Percentiles rank a stretch among this genome's conserved stretches.
These are phyloP conservation scores for Odontamblyopus lacepedii DNA, from an alignment of 2,797 vertebrate species.

Conservation along the genomic window DNA sequence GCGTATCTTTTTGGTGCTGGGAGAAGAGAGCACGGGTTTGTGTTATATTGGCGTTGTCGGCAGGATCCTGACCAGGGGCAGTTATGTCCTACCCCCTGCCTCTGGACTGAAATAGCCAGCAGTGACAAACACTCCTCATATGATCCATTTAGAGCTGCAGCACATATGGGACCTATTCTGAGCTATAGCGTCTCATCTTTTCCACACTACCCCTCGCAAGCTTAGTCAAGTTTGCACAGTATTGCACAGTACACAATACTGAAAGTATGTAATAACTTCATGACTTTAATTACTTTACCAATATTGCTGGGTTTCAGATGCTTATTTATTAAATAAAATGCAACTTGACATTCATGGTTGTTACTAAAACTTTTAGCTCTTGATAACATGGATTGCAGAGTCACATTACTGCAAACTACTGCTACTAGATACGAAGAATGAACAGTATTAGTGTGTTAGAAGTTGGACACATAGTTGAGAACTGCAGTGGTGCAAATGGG, in stretches of 20 bases:
- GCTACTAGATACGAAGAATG: background rate
- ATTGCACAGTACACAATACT: background rate
- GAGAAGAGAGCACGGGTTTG: slow-evolving; percentile 22
- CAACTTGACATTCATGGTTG: too few species aligned
- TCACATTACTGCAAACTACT: too few species aligned
- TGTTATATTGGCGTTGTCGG: slow-evolving; percentile 36
- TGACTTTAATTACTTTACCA: background rate
- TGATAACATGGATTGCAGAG: too few species aligned
- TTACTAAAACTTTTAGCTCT: too few species aligned
- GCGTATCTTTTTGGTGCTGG: slow-evolving; percentile 34
- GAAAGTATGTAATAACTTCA: background rate
- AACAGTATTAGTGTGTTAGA: background rate
- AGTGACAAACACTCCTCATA: slow-evolving; percentile 61
- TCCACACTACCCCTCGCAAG: background rate
- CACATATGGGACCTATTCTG: slow-evolving; percentile 25
- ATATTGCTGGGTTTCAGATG: background rate
- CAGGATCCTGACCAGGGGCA: slow-evolving; percentile 22
- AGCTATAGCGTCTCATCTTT: slow-evolving; percentile 39
- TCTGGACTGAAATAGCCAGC: slow-evolving; percentile 38
- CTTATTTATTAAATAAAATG: too few species aligned
- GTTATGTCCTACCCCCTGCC: slow-evolving; percentile 7
- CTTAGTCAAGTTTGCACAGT: background rate
- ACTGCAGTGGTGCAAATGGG: background rate
- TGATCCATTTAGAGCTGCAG: slow-evolving; percentile 38
- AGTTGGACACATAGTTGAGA: background rate